Evolutionary conservation across 2,113 vertebrate species (phyloP).

Genomic region (Limnothrissa miodon): DNA sequence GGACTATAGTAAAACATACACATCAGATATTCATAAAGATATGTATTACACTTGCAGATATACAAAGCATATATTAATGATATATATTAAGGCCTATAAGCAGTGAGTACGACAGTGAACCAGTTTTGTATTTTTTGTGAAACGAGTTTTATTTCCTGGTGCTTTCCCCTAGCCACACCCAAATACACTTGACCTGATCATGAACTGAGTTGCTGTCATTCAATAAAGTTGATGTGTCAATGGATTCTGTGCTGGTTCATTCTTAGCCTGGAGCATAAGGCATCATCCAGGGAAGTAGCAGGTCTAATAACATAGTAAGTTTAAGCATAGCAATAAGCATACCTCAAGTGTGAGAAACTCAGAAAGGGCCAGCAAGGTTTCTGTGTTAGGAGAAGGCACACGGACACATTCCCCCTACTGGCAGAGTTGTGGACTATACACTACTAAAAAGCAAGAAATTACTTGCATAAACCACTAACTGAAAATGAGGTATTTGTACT

Average conservation of each 20-base stretch:
- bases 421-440: neutral
- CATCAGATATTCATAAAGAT: no score
- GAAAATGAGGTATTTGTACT: neutral
- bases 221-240: neutral
- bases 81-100: neutral
- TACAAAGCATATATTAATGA: no score
- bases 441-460: neutral
- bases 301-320: neutral
- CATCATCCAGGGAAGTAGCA: neutral
- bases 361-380: neutral
- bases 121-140: neutral
- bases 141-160: neutral
- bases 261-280: neutral
- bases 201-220: neutral
- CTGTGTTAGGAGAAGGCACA: neutral
- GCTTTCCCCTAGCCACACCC: neutral
- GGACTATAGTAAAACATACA: no score
- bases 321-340: neutral
- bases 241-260: neutral
- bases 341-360: neutral
- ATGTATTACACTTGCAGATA: no score
- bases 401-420: neutral
- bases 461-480: neutral
- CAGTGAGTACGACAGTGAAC: neutral
- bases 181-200: neutral